Evolutionary conservation across 2,113 vertebrate species (phyloP), one percentile per base, ranked within the genome.

Genomic region (Psittacus erithacus): DNA sequence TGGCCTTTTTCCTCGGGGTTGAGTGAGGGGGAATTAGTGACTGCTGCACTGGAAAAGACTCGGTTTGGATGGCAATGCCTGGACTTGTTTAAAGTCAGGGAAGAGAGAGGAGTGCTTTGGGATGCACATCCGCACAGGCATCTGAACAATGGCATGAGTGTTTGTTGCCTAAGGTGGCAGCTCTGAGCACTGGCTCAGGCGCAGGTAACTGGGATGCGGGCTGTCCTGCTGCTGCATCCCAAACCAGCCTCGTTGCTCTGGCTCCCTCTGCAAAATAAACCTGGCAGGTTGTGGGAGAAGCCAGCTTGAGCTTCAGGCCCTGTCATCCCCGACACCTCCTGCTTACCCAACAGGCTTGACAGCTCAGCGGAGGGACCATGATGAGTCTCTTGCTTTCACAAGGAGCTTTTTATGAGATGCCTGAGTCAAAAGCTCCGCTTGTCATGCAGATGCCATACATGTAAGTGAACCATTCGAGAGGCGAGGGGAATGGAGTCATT

Each of bases 81-180:
- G 19, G 23, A 19, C 20, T 19, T 17, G 5, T 33, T 24, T 25
- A 1, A 62, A 49, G 46, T 38, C 67, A 2, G 44, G n/a, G 29
- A 23, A 29, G 38, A 59, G 44, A 29, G 19, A 33, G 15, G 60
- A 52, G 7, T 2, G 22, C 41, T 55, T 43, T 53, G 25, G 57
- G 65, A 27, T 22, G 43, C 44, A 3, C 19, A 1, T 11, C 1
- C 0, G n/a, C 33, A 25, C 25, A 12, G 33, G 28, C 44, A 5
- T 20, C 23, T 7, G 0, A 38, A 17, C 18, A 6, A 2, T 0
- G 5, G 19, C 18, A 5, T 17, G 19, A 33, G 14, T 11, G 14
- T 33, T 57, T 7, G 35, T 8, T 49, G 55, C 9, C 17, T 6
- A 4, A 47, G 43, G 11, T 44, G 3, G 4, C 2, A 8, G 50